Evolutionary conservation across 2,888 invertebrate genomes (phyloP).

Genomic region (Trichogramma evanescens): DNA sequence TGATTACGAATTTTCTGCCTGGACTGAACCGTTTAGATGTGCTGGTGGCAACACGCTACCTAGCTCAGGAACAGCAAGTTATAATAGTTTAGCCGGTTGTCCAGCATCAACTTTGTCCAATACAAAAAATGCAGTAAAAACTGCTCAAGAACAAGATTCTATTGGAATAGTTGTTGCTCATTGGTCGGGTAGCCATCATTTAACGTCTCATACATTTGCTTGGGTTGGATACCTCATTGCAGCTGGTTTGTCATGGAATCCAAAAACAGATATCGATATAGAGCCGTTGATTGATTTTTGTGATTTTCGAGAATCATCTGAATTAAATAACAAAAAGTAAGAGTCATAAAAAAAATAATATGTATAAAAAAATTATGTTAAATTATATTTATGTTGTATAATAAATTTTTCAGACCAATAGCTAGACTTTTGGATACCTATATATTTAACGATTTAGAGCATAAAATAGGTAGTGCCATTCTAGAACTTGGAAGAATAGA

Average conservation of each 20-base stretch:
- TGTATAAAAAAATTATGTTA: not conserved
- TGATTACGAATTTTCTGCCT: constrained; percentile 51
- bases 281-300: constrained; percentile 33
- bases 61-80: constrained; percentile 56
- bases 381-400: not conserved
- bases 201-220: constrained; percentile 54
- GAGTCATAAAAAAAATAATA: not conserved
- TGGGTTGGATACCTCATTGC: constrained; percentile 55
- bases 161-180: constrained; percentile 54
- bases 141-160: constrained; percentile 49
- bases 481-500: constrained; percentile 55
- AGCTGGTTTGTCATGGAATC: constrained; percentile 56
- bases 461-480: constrained; percentile 50
- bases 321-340: constrained; percentile 29
- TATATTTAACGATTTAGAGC: constrained; percentile 50
- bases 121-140: constrained; percentile 52
- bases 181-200: constrained; percentile 55
- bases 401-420: constrained; percentile 37
- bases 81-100: constrained; percentile 56
- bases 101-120: constrained; percentile 56
- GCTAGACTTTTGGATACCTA: constrained; percentile 52
- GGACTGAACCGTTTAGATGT: constrained; percentile 48
- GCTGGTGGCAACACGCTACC: constrained; percentile 50
- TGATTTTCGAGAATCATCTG: constrained; percentile 32
- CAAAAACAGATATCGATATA: constrained; percentile 44